A percentile compares a stretch with the other conserved stretches of the same genome.
phyloP scores from a whole-genome alignment of 2,888 invertebrate species.

The Heliconius charithonia region DNA sequence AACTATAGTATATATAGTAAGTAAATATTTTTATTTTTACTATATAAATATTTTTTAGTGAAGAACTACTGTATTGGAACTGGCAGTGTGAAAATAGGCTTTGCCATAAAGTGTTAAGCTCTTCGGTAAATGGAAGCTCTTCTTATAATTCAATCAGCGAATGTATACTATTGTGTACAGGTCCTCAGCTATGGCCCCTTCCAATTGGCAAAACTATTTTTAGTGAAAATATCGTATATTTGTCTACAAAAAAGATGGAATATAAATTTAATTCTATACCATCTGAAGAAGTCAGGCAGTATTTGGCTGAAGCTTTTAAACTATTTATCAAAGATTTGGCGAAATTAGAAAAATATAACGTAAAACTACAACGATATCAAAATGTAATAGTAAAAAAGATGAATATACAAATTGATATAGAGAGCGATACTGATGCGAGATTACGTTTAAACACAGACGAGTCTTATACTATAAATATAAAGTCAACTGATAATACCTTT shows the following conservation, averaged over 20 bases:
- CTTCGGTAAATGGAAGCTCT: constrained; percentile 41
- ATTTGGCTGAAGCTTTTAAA: constrained; percentile 74
- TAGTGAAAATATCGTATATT: constrained; percentile 83
- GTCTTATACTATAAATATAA: constrained; percentile 85
- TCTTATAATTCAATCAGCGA: constrained; percentile 82
- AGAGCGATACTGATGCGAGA: constrained; percentile 80
- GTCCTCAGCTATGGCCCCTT: constrained; percentile 89
- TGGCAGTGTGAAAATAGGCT: constrained; percentile 63
- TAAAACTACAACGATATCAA: constrained; percentile 49
- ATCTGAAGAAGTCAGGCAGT: constrained; percentile 61
- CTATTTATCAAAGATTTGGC: constrained; percentile 77
- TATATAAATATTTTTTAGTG: constrained; percentile 20
- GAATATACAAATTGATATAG: constrained; percentile 78
- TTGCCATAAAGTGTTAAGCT: constrained; percentile 60
- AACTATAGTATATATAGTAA: no score
- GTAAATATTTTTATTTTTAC: neutral
- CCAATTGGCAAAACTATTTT: constrained; percentile 87
- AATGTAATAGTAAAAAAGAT: constrained; percentile 58
- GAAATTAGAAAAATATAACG: constrained; percentile 68
- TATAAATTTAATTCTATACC: constrained; percentile 73
- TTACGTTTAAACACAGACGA: constrained; percentile 88
- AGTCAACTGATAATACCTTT: constrained; percentile 68
- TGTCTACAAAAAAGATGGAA: constrained; percentile 81
- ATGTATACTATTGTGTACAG: constrained; percentile 88
- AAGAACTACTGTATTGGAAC: constrained; percentile 42